phyloP scores from a whole-genome alignment of 2,888 invertebrate genomes.

The Agrotis clavis region DNA sequence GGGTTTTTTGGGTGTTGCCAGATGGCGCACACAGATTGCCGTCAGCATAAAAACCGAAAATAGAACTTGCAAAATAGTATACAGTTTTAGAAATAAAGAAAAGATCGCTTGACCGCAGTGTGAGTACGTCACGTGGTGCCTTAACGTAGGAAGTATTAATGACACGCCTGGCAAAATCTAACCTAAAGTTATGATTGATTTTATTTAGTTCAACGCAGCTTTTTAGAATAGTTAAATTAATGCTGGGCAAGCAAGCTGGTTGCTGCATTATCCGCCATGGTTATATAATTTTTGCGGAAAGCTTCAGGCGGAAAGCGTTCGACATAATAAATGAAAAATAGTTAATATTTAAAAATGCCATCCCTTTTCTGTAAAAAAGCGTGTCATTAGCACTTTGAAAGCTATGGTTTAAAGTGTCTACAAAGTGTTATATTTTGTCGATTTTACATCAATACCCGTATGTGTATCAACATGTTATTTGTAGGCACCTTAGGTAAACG shows the following conservation, averaged over 20 bases:
- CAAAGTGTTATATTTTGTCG: slow-evolving; percentile 11
- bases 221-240: background rate
- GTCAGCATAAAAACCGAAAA: background rate
- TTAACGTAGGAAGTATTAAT: slow-evolving; percentile 12
- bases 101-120: slow-evolving; percentile 12
- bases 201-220: background rate
- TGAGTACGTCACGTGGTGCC: background rate
- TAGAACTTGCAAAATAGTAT: background rate
- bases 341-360: background rate
- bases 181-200: background rate
- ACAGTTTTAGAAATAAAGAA: background rate
- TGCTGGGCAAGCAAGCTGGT: slow-evolving; percentile 1
- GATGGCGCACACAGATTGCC: slow-evolving; percentile 21
- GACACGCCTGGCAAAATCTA: slow-evolving; percentile 27
- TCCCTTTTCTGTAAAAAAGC: background rate
- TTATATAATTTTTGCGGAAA: background rate
- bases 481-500: slow-evolving; percentile 1
- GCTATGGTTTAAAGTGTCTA: slow-evolving; percentile 44
- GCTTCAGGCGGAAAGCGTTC: slow-evolving; percentile 9
- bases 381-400: slow-evolving; percentile 34
- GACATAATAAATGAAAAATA: background rate
- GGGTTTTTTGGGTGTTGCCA: slow-evolving; percentile 34
- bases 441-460: background rate
- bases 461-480: background rate
- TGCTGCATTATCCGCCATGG: background rate